Evolutionary conservation across 2,113 vertebrate genomes (phyloP).

Genomic region (Xenopus tropicalis): UCB_Xtro_10.0 CM004448.2:82333501-82334000

Average conservation of each 20-base stretch:
- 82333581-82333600: conserved; percentile 55
- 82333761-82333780: conserved; percentile 65
- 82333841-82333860: not conserved
- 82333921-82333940: not conserved
- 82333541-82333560: conserved; percentile 57
- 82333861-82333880: not conserved
- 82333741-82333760: conserved; percentile 53
- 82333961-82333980: not conserved
- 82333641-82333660: conserved; percentile 49
- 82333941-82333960: not conserved
- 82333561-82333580: conserved; percentile 59
- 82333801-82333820: conserved; percentile 60
- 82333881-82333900: not conserved
- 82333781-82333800: conserved; percentile 73
- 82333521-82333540: conserved; percentile 56
- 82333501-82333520: conserved; percentile 61
- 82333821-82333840: not conserved
- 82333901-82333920: not conserved
- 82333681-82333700: conserved; percentile 47
- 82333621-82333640: conserved; percentile 51
- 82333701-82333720: conserved; percentile 50
- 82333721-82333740: conserved; percentile 57
- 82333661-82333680: conserved; percentile 48
- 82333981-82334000: not conserved
- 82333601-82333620: conserved; percentile 60